Evolutionary conservation across 1,140 invertebrate species (phyloP), one percentile per base, ranked within the genome.

Genomic region (Oscheius sp.): DNA sequence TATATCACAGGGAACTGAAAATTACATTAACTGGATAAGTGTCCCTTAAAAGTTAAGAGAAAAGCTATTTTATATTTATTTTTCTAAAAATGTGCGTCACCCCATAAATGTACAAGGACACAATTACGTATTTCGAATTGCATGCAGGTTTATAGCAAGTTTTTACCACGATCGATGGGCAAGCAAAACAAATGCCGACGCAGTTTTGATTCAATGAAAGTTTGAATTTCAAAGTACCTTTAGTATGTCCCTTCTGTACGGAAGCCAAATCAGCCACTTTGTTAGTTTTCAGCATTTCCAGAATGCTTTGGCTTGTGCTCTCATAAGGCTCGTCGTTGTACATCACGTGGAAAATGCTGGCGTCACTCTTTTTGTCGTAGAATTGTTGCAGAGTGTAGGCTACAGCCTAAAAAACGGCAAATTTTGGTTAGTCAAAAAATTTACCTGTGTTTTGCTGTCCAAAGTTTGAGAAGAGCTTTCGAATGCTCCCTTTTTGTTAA

Each of bases 371-470:
- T 1, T 29, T 35, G 74, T 36, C 52, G 46, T 79, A 79, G 46
- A 72, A 79, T 65, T 78, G 77, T 28, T 75, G 31, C 26, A 79
- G 72, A 29, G 77, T 79, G 67, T 75, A 78, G 10, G 76, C 77
- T 52, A 79, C 68, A 35, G 77, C 77, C 76, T 78, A 46, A 26
- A 77, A 70, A 29, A 52, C 23, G 29, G 23, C 10, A 1, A 15
- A 59, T 66, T 61, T 66, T 7, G n/a, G 13, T 20, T 36, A 18
- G n/a, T 55, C 46, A 29, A 4, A 4, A 45, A 74, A 68, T n/a
- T 34, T 68, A 77, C 76, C 58, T 77, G 76, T 23, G 67, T 45
- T 23, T 77, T 75, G 20, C 42, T 45, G 15, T 52, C 42, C 4
- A 77, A 31, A 67, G 49, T 67, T 35, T 71, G 63, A 7, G 70